A percentile compares a stretch with the other conserved stretches of the same genome.
These are phyloP conservation scores for Rhabdornis inornatus DNA, from an alignment of 2,113 vertebrate species.

Conservation along the genomic window DNA sequence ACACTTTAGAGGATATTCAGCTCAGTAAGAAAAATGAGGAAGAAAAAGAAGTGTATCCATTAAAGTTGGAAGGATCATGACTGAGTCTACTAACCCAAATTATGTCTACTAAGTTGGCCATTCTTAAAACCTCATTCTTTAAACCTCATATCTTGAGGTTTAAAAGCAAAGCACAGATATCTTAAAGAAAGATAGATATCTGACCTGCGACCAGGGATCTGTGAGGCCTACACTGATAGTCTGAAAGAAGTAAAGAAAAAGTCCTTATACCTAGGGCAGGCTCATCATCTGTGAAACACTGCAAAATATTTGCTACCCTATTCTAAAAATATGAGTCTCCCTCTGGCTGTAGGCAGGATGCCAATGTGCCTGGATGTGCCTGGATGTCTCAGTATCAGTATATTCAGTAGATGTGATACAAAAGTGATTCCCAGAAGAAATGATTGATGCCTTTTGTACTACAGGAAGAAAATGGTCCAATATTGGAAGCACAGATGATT, in stretches of 20 bases:
- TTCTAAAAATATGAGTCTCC: neutral
- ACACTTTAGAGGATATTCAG: neutral
- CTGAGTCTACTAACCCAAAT: neutral
- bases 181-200: neutral
- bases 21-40: neutral
- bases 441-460: conserved; percentile 5
- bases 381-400: neutral
- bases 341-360: neutral
- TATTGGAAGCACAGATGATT: conserved; percentile 33
- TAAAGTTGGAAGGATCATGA: neutral
- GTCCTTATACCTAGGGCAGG: neutral
- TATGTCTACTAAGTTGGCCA: neutral
- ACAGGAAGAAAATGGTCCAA: neutral
- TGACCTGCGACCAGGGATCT: neutral
- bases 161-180: neutral
- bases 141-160: neutral
- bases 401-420: neutral
- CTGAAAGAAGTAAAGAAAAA: neutral
- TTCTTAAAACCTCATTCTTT: too few relatives aligned
- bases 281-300: neutral
- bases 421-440: conserved; percentile 13
- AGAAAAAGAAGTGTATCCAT: neutral
- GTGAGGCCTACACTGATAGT: neutral
- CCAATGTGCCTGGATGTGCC: neutral
- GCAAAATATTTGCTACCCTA: neutral